Percentiles rank a stretch among this genome's conserved stretches.
These are phyloP conservation scores for Chrysomela aeneicollis DNA, from an alignment of 2,888 invertebrate genomes.

Conservation along the genomic window DNA sequence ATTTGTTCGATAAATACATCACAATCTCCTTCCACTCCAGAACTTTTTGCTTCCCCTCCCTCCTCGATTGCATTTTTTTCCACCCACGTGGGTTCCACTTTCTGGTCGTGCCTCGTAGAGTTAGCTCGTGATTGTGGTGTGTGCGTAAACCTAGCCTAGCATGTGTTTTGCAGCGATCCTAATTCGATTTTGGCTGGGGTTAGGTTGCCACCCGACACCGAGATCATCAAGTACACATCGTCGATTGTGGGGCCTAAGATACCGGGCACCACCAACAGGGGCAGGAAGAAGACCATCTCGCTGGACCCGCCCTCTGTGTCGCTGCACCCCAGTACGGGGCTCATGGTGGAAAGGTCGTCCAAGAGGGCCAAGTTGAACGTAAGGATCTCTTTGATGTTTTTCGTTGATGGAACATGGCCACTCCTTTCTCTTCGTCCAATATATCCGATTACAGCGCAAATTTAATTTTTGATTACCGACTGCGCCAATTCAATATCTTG, in stretches of 20 bases:
- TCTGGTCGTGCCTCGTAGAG: too few relatives aligned
- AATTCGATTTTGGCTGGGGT: constrained; percentile 84
- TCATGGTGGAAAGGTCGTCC: constrained; percentile 63
- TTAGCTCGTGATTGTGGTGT: constrained; percentile 11
- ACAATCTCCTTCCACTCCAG: too few relatives aligned
- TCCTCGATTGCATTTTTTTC: too few relatives aligned
- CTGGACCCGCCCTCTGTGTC: constrained; percentile 77
- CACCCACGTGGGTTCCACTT: too few relatives aligned
- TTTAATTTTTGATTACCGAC: too few relatives aligned
- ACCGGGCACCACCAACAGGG: constrained; percentile 83
- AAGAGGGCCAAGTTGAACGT: constrained; percentile 59
- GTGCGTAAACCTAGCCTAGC: constrained; percentile 43
- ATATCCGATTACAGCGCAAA: too few relatives aligned
- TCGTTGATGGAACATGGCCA: too few relatives aligned
- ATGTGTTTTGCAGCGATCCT: constrained; percentile 71
- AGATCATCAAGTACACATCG: constrained; percentile 90
- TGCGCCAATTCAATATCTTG: too few relatives aligned
- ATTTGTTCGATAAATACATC: too few relatives aligned
- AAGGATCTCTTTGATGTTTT: constrained; percentile 39
- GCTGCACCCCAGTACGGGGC: constrained; percentile 63
- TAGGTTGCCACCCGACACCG: constrained; percentile 85
- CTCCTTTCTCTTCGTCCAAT: too few relatives aligned
- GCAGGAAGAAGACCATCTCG: constrained; percentile 88
- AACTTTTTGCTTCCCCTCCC: too few relatives aligned
- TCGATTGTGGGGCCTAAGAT: constrained; percentile 87